Percentiles rank a stretch among this genome's conserved stretches.
phyloP scores from a whole-genome alignment of 2,797 vertebrate species.

The Siniperca undulata region DNA sequence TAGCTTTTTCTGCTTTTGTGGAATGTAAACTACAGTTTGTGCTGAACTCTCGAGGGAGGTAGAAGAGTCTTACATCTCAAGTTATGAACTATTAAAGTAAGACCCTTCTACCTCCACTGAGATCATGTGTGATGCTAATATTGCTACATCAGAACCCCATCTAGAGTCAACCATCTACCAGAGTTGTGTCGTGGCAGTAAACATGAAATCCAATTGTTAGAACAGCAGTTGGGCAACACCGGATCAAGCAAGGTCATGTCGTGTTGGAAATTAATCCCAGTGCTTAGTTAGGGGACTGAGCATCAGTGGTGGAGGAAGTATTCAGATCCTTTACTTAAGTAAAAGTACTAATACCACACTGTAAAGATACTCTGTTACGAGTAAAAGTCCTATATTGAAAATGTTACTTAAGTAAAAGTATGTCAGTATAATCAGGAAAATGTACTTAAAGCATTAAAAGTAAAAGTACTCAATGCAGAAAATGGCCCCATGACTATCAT shows the following conservation, averaged over 20 bases:
- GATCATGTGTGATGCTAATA: slow-evolving; percentile 29
- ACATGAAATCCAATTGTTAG: slow-evolving; percentile 5
- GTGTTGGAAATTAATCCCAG: not conserved
- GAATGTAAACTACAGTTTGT: slow-evolving; percentile 55
- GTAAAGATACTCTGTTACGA: not conserved
- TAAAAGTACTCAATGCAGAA: no score
- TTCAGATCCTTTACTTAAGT: not conserved
- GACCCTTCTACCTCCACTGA: slow-evolving; percentile 6
- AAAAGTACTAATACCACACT: not conserved
- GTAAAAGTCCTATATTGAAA: no score
- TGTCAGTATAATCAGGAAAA: no score
- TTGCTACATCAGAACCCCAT: slow-evolving; percentile 5
- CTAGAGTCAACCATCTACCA: slow-evolving; percentile 12
- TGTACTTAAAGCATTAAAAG: no score
- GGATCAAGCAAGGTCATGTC: not conserved
- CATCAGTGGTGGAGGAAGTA: not conserved
- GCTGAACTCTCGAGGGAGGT: slow-evolving; percentile 38
- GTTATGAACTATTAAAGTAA: slow-evolving; percentile 21
- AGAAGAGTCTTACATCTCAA: slow-evolving; percentile 28
- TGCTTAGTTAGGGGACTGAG: not conserved
- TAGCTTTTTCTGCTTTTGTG: slow-evolving; percentile 52
- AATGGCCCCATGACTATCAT: no score
- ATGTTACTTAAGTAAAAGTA: no score
- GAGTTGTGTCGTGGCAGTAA: slow-evolving; percentile 1
- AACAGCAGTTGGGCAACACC: not conserved